phyloP scores from a whole-genome alignment of 92 coral and sea anemone species.

The Phymanthus crucifer region DNA sequence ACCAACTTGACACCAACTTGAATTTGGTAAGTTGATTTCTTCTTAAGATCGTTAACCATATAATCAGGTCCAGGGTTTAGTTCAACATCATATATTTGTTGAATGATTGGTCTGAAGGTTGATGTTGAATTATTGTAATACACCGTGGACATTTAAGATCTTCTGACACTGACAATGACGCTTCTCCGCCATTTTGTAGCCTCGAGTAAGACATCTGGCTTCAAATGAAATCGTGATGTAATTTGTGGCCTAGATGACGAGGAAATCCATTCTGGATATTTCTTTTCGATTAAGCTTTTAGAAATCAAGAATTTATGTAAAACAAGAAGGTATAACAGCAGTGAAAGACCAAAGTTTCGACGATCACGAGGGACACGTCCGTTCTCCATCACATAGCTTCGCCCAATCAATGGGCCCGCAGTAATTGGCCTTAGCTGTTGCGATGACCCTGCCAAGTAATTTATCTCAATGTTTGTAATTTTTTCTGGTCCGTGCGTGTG shows the following conservation, averaged over 20 bases:
- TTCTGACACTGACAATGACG: constrained; percentile 31
- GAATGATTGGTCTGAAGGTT: constrained; percentile 45
- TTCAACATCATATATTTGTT: constrained; percentile 53
- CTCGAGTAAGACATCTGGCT: background rate
- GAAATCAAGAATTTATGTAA: background rate
- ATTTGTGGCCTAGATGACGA: background rate
- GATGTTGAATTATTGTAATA: constrained; percentile 53
- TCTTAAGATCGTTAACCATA: background rate
- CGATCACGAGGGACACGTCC: background rate
- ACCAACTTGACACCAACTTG: no score
- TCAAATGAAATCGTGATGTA: background rate
- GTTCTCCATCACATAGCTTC: background rate
- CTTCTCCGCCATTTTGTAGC: constrained; percentile 35
- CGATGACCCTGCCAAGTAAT: no score
- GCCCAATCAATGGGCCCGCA: no score
- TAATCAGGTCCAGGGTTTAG: constrained; percentile 46
- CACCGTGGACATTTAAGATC: constrained; percentile 36
- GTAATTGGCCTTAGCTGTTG: no score
- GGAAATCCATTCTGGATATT: background rate
- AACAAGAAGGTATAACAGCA: background rate
- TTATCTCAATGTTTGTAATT: no score
- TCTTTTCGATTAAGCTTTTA: background rate
- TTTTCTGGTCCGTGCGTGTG: no score
- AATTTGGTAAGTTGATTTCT: background rate
- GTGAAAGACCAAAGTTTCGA: background rate